These are phyloP conservation scores for Hyposoter dolosus DNA, from an alignment of 2,888 invertebrate species.

Conservation along the genomic window DNA sequence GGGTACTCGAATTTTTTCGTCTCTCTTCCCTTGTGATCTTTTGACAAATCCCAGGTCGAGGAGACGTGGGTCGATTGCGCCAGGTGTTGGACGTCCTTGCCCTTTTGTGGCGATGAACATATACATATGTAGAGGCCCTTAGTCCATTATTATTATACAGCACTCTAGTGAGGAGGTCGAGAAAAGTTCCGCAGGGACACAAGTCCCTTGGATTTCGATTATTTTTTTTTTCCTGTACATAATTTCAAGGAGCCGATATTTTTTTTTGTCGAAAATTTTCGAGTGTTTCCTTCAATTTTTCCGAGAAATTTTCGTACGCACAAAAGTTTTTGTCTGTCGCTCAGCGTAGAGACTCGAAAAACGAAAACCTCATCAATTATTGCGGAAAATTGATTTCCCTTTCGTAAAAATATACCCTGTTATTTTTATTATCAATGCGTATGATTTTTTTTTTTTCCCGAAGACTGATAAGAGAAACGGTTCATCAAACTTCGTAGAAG, in stretches of 20 bases:
- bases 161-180: background rate
- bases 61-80: constrained; percentile 27
- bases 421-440: background rate
- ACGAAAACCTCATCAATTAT: background rate
- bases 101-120: constrained; percentile 42
- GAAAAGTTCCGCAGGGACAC: background rate
- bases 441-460: background rate
- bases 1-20: constrained; percentile 9
- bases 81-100: constrained; percentile 65
- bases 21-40: constrained; percentile 31
- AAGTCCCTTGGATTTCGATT: constrained; percentile 1
- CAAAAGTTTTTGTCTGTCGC: background rate
- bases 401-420: background rate
- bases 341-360: background rate
- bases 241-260: background rate
- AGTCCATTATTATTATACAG: constrained; percentile 12
- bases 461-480: constrained; percentile 40
- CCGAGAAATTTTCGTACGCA: background rate
- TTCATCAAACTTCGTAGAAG: constrained; percentile 55
- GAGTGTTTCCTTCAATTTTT: background rate
- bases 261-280: background rate
- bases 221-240: background rate
- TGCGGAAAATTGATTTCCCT: background rate
- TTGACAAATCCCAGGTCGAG: constrained; percentile 53
- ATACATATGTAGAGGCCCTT: constrained; percentile 9